Evolutionary conservation across 2,888 invertebrate genomes (phyloP).

Genomic region (Ornithoptera priamus): DNA sequence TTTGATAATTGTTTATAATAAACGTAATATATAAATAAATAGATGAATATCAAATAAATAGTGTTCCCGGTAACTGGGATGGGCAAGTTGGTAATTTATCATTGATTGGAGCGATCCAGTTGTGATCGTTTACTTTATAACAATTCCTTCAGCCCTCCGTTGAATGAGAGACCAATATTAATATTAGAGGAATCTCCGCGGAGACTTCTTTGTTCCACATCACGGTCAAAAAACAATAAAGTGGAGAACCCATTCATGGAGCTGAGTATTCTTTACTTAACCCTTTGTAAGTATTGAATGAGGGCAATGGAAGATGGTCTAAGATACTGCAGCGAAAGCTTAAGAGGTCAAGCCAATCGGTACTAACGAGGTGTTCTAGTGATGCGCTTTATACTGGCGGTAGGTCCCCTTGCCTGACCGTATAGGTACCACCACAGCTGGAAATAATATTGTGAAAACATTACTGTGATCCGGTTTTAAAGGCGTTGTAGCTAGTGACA

Average conservation of each 20-base stretch:
- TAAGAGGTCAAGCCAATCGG: conserved; percentile 15
- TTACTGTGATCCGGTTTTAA: too few species aligned
- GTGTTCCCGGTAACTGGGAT: too few species aligned
- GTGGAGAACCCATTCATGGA: conserved; percentile 1
- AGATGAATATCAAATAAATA: too few species aligned
- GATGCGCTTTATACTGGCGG: neutral
- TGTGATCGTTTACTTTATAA: neutral
- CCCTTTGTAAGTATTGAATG: conserved; percentile 50
- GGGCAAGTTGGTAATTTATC: neutral
- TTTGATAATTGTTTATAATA: too few species aligned
- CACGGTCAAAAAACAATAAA: conserved; percentile 4
- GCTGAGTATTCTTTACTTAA: conserved; percentile 2
- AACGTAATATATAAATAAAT: too few species aligned
- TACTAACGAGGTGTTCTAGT: conserved; percentile 10
- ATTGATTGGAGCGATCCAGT: neutral
- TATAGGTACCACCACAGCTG: too few species aligned
- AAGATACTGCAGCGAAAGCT: conserved; percentile 23
- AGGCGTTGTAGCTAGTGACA: too few species aligned
- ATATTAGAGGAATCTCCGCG: conserved; percentile 3
- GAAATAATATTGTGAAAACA: neutral
- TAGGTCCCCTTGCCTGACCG: neutral
- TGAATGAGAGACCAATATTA: conserved; percentile 10
- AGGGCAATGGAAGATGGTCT: conserved; percentile 16
- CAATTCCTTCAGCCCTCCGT: neutral
- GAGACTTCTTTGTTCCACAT: conserved; percentile 6